A percentile compares a stretch with the other conserved stretches of the same genome.
Conservation (phyloP, 2,888 invertebrate genomes). For the Criorhina ranunculi region DNA sequence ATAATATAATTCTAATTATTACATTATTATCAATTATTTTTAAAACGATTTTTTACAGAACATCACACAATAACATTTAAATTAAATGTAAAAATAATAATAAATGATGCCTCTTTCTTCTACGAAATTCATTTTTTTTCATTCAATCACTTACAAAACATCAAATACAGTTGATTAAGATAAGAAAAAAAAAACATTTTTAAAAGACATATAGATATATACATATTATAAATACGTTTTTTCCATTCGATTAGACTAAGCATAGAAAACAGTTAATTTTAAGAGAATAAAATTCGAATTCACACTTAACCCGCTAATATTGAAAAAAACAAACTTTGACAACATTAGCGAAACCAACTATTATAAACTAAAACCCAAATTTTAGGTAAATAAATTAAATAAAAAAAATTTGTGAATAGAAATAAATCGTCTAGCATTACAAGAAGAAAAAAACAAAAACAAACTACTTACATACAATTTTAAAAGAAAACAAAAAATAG, state of each 20-base stretch:
- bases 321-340: constrained; percentile 21
- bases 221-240: constrained; percentile 70
- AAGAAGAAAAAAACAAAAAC: constrained; percentile 17
- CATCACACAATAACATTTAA: constrained; percentile 55
- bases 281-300: constrained; percentile 68
- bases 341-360: constrained; percentile 46
- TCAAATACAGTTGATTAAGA: constrained; percentile 34
- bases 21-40: constrained; percentile 20
- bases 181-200: constrained; percentile 21
- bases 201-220: constrained; percentile 48
- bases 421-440: constrained; percentile 68
- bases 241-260: constrained; percentile 68
- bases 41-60: constrained; percentile 61
- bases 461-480: constrained; percentile 62
- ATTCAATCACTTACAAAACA: constrained; percentile 51
- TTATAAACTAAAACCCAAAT: constrained; percentile 14
- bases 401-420: constrained; percentile 67
- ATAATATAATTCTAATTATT: neutral
- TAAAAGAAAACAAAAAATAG: constrained; percentile 52
- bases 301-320: constrained; percentile 53
- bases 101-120: constrained; percentile 49
- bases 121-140: constrained; percentile 37
- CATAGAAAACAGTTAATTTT: constrained; percentile 43
- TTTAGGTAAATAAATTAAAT: constrained; percentile 69
- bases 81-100: constrained; percentile 47